A percentile compares a stretch with the other conserved stretches of the same genome.
Conservation (phyloP, 2,888 invertebrate species). For the Lottia gigantea region DNA sequence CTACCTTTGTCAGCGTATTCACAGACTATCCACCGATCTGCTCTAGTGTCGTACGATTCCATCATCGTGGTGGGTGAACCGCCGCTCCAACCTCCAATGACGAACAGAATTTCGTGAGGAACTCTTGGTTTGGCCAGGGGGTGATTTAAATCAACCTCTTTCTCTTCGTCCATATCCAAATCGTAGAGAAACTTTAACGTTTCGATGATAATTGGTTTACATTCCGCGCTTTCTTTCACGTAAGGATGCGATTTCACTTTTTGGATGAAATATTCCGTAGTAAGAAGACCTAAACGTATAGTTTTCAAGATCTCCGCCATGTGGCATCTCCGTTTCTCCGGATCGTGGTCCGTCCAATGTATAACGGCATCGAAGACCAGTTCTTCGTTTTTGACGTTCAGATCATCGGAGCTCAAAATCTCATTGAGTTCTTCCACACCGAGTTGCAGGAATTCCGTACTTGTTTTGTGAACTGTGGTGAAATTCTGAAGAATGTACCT, state of each 20-base stretch:
- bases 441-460: conserved; percentile 71
- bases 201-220: conserved; percentile 89
- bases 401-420: conserved; percentile 58
- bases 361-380: conserved; percentile 70
- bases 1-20: conserved; percentile 50
- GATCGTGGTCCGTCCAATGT: conserved; percentile 86
- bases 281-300: conserved; percentile 74
- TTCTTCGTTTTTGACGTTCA: conserved; percentile 66
- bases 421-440: conserved; percentile 61
- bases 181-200: conserved; percentile 92
- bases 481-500: conserved; percentile 75
- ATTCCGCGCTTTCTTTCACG: conserved; percentile 79
- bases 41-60: conserved; percentile 67
- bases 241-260: conserved; percentile 82
- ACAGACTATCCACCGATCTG: conserved; percentile 66
- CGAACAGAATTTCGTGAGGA: conserved; percentile 70
- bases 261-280: conserved; percentile 90
- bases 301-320: conserved; percentile 74
- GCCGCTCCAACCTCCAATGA: conserved; percentile 74
- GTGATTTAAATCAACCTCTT: conserved; percentile 73
- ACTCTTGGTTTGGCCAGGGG: conserved; percentile 78
- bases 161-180: conserved; percentile 84
- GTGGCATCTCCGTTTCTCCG: conserved; percentile 78
- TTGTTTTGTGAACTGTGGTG: conserved; percentile 45
- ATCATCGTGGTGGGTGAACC: conserved; percentile 80